A percentile compares a stretch with the other conserved stretches of the same genome.
Evolutionary conservation across 2,888 invertebrate genomes (phyloP).

Genomic region (Dolichomitus sp.): DNA sequence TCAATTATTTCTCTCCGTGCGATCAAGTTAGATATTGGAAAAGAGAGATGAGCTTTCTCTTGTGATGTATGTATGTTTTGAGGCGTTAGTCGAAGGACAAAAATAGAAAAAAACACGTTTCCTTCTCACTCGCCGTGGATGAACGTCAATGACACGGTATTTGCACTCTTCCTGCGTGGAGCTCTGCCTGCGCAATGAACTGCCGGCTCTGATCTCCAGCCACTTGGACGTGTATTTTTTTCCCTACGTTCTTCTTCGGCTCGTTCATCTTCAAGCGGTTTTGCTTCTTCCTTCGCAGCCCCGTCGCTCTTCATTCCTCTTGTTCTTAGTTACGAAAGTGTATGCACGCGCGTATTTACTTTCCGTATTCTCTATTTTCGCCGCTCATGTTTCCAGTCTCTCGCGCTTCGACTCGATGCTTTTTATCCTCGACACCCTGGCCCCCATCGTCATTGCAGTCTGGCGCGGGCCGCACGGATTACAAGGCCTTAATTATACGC

Average conservation of each 20-base stretch:
- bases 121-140: slow-evolving; percentile 58
- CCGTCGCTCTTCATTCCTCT: not conserved
- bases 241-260: not conserved
- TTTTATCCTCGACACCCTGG: slow-evolving; percentile 58
- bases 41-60: slow-evolving; percentile 11
- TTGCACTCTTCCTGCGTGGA: slow-evolving; percentile 45
- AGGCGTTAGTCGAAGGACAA: slow-evolving; percentile 15
- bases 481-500: slow-evolving; percentile 76
- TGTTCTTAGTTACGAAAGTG: slow-evolving; percentile 8
- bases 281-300: slow-evolving; percentile 35
- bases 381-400: slow-evolving; percentile 44
- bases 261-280: slow-evolving; percentile 43
- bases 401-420: slow-evolving; percentile 19
- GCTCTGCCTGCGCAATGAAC: slow-evolving; percentile 24
- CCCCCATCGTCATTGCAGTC: slow-evolving; percentile 41
- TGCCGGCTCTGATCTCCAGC: slow-evolving; percentile 37
- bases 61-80: slow-evolving; percentile 28
- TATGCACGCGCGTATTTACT: slow-evolving; percentile 22
- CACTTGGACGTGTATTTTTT: not conserved
- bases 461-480: slow-evolving; percentile 64
- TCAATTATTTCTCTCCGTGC: no score
- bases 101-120: slow-evolving; percentile 38
- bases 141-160: slow-evolving; percentile 68
- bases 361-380: slow-evolving; percentile 48
- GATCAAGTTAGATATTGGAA: slow-evolving; percentile 30